Evolutionary conservation across 2,888 invertebrate genomes (phyloP), one percentile per base, ranked within the genome.

Genomic region (Strigamia maritima): DNA sequence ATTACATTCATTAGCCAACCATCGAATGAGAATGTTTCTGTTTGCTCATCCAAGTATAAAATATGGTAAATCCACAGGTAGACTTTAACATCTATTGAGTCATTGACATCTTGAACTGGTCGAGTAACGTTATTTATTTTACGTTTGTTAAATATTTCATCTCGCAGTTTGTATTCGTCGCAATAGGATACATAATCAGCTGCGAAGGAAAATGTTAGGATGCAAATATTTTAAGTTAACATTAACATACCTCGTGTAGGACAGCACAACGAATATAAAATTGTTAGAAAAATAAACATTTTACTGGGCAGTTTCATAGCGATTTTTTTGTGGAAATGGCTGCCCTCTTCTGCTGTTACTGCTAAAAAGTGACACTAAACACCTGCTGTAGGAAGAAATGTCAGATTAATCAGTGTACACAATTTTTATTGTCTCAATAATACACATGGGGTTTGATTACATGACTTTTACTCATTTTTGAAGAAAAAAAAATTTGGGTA

Each of bases 21-120:
- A 4, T 75, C 35, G 28, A 75, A 35, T 14, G 4, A 10, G 26
- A 75, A 35, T 12, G 14, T 75, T 26, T 75, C 75, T 75, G 75
- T 12, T 26, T 28, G 31, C 35, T 22, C 75, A 75, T 75, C 4
- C 28, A 28, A n/a, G 24, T n/a, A 6, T 8, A 35, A n/a, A 26
- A 75, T 12, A n/a, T 26, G 75, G 26, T n/a, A 24, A n/a, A 75
- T 75, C 4, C 2, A 28, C n/a, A 75, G 28, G 24, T 75, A 24
- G 12, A 75, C n/a, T 6, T 14, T 8, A n/a, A 75, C 28, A 12
- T 31, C 35, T 8, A 26, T 2, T 3, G 75, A 14, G 28, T 75
- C 75, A n/a, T 75, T 75, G 19, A 75, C 28, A 28, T 3, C 16
- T 35, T 75, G 75, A 16, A 28, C 75, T 31, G 75, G 75, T 75